These are phyloP conservation scores for Thecophora atra DNA, from an alignment of 2,888 invertebrate genomes.

Conservation along the genomic window DNA sequence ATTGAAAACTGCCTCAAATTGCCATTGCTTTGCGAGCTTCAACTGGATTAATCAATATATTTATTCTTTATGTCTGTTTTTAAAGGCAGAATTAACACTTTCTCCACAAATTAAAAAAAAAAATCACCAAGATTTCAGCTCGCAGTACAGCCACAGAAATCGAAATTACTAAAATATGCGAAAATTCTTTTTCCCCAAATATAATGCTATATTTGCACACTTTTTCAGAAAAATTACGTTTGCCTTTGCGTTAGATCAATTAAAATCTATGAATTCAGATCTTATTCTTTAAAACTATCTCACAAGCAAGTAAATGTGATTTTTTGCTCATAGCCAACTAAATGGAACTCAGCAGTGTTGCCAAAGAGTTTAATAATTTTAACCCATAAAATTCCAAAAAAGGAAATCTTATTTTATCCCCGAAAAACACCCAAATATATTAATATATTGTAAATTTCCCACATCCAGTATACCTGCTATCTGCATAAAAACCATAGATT, in stretches of 20 bases:
- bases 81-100: neutral
- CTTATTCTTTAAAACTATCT: slow-evolving; percentile 23
- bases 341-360: slow-evolving; percentile 39
- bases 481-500: too few relatives aligned
- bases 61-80: too few relatives aligned
- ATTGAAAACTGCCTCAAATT: too few relatives aligned
- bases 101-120: neutral
- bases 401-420: too few relatives aligned
- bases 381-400: too few relatives aligned
- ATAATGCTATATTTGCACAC: slow-evolving; percentile 22
- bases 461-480: too few relatives aligned
- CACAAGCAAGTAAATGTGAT: slow-evolving; percentile 30
- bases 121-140: neutral
- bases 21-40: neutral
- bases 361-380: slow-evolving; percentile 20
- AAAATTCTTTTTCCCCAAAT: neutral
- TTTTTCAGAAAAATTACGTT: slow-evolving; percentile 2
- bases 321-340: slow-evolving; percentile 43
- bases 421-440: too few relatives aligned
- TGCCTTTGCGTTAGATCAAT: slow-evolving; percentile 10
- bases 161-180: neutral
- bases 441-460: too few relatives aligned
- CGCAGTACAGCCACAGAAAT: neutral
- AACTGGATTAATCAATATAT: too few relatives aligned
- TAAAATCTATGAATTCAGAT: slow-evolving; percentile 13